Base-by-base conservation (phyloP, 1,140 invertebrate genomes). In the Drosophila neocordata region DNA sequence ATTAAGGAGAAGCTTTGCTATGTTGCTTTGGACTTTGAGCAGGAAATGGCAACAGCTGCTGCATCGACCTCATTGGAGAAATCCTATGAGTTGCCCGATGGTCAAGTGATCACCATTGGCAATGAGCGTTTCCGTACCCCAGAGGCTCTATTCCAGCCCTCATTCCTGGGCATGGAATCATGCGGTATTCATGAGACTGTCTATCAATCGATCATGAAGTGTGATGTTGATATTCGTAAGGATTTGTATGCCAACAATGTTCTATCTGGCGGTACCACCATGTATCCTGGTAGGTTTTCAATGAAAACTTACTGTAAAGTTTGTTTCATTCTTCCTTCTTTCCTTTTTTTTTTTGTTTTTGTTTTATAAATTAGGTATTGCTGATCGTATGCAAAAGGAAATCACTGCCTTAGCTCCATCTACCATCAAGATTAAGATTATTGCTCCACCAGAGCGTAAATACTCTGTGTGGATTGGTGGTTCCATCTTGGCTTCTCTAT, bases 131-230 rank as follows among this genome's bases (percentile, higher is more conserved):
- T 99, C 96, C 95, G 97, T 91, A 98, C 96, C 75, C 97, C 97
- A 27, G 97, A 98, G 92, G 97, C 97, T 64, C 93, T 98, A 68
- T 98, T 98, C 95, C 97, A 97, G 91, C 97, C 97, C 56, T 96
- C 95, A 4, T 97, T 97, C 94, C 92, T 97, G 91, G 96, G 97
- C 79, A 97, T 98, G 96, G 97, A 98, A 93, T 96, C 96, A 22
- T 96, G 95, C 79, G 97, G 97, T 73, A 97, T 98, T 92, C 96
- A 97, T 90, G 97, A 98, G 92, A 97, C 97, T 68, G 96, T 96
- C 59, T 98, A 97, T 94, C 98, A 98, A 93, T 97, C 96, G 52
- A 98, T 98, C 92, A 98, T 98, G 97, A 98, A 98, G 93, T 98
- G 97, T 92, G 97, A 98, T 90, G 96, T 97, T 1, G 96, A 97